phyloP scores from a whole-genome alignment of 2,113 vertebrate genomes.

The Dromiciops gliroides region DNA sequence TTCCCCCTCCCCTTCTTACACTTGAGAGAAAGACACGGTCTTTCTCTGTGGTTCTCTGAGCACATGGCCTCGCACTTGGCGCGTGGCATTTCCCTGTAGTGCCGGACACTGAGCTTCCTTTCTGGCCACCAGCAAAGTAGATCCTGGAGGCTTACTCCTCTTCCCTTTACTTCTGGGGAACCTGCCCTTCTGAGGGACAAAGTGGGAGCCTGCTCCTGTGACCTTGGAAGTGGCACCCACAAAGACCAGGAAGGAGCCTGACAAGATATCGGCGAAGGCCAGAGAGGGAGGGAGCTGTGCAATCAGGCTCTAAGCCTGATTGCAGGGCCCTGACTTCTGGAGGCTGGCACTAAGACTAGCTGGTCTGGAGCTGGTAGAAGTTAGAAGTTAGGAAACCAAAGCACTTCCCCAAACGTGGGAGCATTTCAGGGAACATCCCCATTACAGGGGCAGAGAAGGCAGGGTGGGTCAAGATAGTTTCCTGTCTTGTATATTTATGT shows the following conservation, averaged over 20 bases:
- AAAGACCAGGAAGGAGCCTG: too few species aligned
- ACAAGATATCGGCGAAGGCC: not conserved
- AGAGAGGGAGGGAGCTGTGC: not conserved
- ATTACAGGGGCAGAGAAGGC: not conserved
- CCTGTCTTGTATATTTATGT: not conserved
- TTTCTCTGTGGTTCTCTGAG: not conserved
- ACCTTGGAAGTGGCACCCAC: not conserved
- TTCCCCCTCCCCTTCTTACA: not conserved
- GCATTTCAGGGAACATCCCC: not conserved
- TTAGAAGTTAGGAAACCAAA: not conserved
- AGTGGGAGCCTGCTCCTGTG: not conserved
- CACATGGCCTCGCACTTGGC: not conserved
- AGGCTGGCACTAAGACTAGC: not conserved
- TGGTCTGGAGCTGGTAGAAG: not conserved
- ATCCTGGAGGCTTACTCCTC: not conserved
- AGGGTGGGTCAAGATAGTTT: not conserved
- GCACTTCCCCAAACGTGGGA: not conserved
- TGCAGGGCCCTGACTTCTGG: not conserved
- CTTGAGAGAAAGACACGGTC: not conserved
- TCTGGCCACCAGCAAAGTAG: not conserved
- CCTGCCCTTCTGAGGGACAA: not conserved
- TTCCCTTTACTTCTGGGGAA: not conserved
- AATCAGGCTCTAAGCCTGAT: not conserved
- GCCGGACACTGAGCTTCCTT: rapidly evolving
- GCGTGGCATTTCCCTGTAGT: not conserved